phyloP scores from a whole-genome alignment of 2,113 vertebrate species.

The Ceyx margarethae region DNA sequence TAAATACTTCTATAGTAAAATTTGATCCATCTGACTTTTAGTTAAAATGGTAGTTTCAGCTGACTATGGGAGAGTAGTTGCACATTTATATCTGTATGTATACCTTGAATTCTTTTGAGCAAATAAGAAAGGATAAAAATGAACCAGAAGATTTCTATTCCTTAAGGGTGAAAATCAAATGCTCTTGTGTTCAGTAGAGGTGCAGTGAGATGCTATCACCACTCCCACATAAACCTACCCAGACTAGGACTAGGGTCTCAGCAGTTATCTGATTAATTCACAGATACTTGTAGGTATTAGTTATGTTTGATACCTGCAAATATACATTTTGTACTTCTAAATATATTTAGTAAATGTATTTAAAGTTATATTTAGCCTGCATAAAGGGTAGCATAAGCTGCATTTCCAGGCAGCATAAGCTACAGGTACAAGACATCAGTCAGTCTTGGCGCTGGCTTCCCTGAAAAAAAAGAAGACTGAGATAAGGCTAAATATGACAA shows the following conservation, averaged over 20 bases:
- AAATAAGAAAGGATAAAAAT: neutral
- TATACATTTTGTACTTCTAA: neutral
- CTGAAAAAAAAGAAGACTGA: neutral
- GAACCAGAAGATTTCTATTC: neutral
- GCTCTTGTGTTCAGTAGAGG: neutral
- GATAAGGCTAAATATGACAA: neutral
- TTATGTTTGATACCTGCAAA: neutral
- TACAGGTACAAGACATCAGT: neutral
- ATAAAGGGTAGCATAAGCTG: neutral
- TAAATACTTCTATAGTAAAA: constrained; percentile 29
- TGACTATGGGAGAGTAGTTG: neutral
- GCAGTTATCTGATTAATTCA: neutral
- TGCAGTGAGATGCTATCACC: neutral
- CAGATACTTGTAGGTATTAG: neutral
- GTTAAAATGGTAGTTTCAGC: neutral
- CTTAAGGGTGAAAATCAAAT: neutral
- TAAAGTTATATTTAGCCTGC: neutral
- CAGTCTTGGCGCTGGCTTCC: neutral
- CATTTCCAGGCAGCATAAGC: neutral
- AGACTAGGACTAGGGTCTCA: neutral
- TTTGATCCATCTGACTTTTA: constrained; percentile 33
- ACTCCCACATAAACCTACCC: too few relatives aligned
- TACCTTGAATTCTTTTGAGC: neutral
- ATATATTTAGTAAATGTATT: neutral
- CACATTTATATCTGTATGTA: fast-evolving